Evolutionary conservation across 2,113 vertebrate genomes (phyloP).

Genomic region (Castor canadensis): DNA sequence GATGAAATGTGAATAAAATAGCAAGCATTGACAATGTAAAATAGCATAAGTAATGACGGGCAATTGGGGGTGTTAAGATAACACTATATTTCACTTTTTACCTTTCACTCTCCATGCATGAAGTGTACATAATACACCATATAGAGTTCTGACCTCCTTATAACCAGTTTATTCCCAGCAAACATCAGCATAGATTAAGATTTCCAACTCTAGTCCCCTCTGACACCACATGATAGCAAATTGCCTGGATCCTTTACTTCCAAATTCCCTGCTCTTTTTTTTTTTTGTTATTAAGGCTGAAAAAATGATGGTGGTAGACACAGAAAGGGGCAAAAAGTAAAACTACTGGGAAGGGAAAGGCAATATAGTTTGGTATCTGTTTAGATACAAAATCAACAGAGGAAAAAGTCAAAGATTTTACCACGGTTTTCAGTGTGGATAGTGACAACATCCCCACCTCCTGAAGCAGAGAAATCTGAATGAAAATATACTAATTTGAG

Average conservation of each 20-base stretch:
- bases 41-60: background rate
- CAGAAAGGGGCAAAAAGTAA: background rate
- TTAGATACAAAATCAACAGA: background rate
- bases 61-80: background rate
- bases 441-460: too few species aligned
- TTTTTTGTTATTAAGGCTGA: background rate
- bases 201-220: background rate
- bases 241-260: background rate
- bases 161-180: fast-evolving
- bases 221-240: background rate
- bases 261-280: background rate
- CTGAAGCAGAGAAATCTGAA: background rate
- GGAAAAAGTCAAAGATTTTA: background rate
- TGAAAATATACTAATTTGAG: background rate
- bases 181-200: background rate
- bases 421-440: background rate
- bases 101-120: background rate
- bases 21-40: background rate
- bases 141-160: background rate
- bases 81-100: background rate
- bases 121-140: background rate
- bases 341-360: background rate
- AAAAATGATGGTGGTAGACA: background rate
- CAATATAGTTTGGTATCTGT: background rate
- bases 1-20: background rate